phyloP scores from a whole-genome alignment of 2,888 invertebrate genomes.

The Graphium colonna region DNA sequence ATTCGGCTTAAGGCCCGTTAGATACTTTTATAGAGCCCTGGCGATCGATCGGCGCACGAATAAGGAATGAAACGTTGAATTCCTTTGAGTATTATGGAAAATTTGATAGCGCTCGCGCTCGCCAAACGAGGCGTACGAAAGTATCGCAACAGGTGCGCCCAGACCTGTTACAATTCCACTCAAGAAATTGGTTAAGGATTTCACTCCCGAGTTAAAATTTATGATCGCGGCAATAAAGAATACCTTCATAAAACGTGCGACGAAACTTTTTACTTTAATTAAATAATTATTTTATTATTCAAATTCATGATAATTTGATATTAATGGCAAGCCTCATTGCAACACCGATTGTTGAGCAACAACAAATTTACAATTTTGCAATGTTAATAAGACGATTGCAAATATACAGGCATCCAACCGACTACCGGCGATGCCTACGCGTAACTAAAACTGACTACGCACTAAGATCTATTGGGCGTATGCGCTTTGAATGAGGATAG shows the following conservation, averaged over 20 bases:
- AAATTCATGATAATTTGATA: not conserved
- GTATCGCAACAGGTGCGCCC: slow-evolving; percentile 46
- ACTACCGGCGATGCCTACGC: slow-evolving; percentile 58
- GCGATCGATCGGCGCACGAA: slow-evolving; percentile 36
- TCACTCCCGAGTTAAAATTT: slow-evolving; percentile 37
- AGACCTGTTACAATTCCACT: slow-evolving; percentile 8
- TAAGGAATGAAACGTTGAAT: slow-evolving; percentile 15
- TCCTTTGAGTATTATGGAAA: slow-evolving; percentile 3
- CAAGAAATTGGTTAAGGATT: not conserved
- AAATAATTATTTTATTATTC: slow-evolving; percentile 1
- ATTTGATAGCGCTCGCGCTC: slow-evolving; percentile 13
- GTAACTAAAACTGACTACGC: slow-evolving; percentile 57
- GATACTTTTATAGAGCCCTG: slow-evolving; percentile 45
- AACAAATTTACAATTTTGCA: not conserved
- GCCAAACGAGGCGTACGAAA: slow-evolving; percentile 23
- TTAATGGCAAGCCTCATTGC: slow-evolving; percentile 13
- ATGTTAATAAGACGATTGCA: slow-evolving; percentile 12
- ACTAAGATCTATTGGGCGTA: slow-evolving; percentile 28
- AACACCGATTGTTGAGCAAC: slow-evolving; percentile 13
- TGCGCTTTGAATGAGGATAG: slow-evolving; percentile 32
- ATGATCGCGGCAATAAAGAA: slow-evolving; percentile 3
- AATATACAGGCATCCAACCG: slow-evolving; percentile 53
- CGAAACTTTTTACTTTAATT: too few relatives aligned
- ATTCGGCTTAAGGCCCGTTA: slow-evolving; percentile 65
- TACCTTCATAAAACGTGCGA: not conserved